These are phyloP conservation scores for Colossoma macropomum DNA, from an alignment of 2,113 vertebrate species.

Conservation along the genomic window DNA sequence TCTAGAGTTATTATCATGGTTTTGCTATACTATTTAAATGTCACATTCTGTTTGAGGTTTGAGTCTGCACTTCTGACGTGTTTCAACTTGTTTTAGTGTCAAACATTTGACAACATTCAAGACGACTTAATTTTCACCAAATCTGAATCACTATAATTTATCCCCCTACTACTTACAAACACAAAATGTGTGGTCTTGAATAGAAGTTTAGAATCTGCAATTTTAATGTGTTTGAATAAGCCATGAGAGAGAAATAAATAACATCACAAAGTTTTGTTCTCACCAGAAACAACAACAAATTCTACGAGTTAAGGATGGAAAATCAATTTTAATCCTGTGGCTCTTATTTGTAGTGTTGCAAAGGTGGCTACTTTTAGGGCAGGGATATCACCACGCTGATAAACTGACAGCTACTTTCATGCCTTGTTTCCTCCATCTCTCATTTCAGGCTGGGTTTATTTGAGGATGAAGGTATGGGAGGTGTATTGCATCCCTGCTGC, in stretches of 20 bases:
- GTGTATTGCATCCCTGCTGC: conserved; percentile 28
- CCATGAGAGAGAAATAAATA: too few species aligned
- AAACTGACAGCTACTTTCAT: conserved; percentile 15
- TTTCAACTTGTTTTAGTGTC: too few species aligned
- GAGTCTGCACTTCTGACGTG: too few species aligned
- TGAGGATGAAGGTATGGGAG: not conserved
- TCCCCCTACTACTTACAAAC: too few species aligned
- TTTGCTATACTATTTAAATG: not conserved
- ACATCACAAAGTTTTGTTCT: not conserved
- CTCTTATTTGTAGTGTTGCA: conserved; percentile 13
- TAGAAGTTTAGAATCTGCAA: too few species aligned
- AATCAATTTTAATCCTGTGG: conserved; percentile 40
- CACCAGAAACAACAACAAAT: not conserved
- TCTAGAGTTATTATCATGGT: not conserved
- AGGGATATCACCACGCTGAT: conserved; percentile 32
- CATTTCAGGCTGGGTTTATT: conserved; percentile 21
- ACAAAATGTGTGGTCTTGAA: too few species aligned
- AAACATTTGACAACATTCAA: too few species aligned
- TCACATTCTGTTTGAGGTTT: too few species aligned
- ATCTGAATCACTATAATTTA: too few species aligned
- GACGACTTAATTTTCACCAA: too few species aligned
- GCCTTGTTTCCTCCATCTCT: not conserved
- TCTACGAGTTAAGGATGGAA: not conserved
- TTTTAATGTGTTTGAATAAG: too few species aligned
- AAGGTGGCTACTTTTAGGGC: conserved; percentile 8